Base-by-base conservation (phyloP, 2,797 vertebrate genomes). In the Sebastes iracundus region DNA sequence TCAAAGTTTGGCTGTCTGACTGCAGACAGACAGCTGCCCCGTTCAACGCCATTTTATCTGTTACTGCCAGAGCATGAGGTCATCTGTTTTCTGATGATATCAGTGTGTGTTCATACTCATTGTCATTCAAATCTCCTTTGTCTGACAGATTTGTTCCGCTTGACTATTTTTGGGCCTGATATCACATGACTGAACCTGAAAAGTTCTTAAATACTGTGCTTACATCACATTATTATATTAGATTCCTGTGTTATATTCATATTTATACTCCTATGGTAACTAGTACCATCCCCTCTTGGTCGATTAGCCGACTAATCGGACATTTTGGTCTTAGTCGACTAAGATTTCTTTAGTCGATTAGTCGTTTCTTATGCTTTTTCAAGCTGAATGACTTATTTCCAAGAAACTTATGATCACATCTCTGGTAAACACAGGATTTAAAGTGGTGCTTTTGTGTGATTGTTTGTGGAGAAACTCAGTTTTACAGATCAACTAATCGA, bases 11-110 rank as follows among this genome's bases (percentile, higher is more conserved):
- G n/a, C 42, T 75, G 70, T 85, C 62, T 80, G 56, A 76, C 55
- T n/a, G 16, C 75, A 64, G 70, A 72, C 38, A 71, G 63, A 72
- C 62, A 42, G 35, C 66, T 65, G 67, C 61, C 72, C 38, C 4
- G 30, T 84, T 79, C 72, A 71, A 30, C 1, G 1, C 35, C 61
- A 63, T 77, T 81, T 64, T 67, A 81, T 85, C 75, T 79, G 78
- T 84, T 52, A 3, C 67, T 73, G 72, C 65, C 61, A 67, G 33
- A 72, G 70, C 75, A 66, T 79, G 75, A 83, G 77, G 75, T 91
- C 89, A 79, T 86, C 76, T 63, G 74, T 81, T 71, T 65, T 66
- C 69, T 71, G 73, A 75, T 87, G 55, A 60, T 88, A 77, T 90
- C 78, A 58, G 13, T 72, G 33, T 83, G 66, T 77, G 18, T 52